Percentiles rank a stretch among this genome's conserved stretches.
Evolutionary conservation across 1,140 invertebrate genomes (phyloP).

Genomic region (Maconellicoccus hirsutus): DNA sequence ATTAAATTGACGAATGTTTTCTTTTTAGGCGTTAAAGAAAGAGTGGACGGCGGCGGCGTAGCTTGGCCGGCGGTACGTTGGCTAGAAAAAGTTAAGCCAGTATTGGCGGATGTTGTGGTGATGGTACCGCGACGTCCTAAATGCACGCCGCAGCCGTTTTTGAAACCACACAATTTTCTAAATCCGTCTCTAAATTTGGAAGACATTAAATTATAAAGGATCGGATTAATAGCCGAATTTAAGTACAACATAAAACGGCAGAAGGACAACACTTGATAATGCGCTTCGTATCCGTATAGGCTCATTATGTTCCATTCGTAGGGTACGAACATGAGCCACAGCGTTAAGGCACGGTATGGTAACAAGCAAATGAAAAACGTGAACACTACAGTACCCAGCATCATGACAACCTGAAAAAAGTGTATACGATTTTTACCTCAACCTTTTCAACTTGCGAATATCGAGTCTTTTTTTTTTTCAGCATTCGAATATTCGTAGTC

Average conservation of each 20-base stretch:
- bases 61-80: background rate
- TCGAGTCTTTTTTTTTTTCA: too few species aligned
- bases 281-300: conserved; percentile 53
- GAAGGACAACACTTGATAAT: conserved; percentile 67
- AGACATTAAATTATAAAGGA: conserved; percentile 73
- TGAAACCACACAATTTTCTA: conserved; percentile 45
- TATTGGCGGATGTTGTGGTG: conserved; percentile 26
- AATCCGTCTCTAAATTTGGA: conserved; percentile 72
- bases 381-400: conserved; percentile 70
- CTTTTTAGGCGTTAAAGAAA: background rate
- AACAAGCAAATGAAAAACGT: conserved; percentile 77
- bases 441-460: too few species aligned
- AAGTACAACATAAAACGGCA: conserved; percentile 73
- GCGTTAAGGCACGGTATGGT: conserved; percentile 67
- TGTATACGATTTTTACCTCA: too few species aligned
- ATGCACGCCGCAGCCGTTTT: conserved; percentile 24
- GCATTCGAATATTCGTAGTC: too few species aligned
- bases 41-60: background rate
- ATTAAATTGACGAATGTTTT: conserved; percentile 5
- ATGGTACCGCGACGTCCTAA: conserved; percentile 26
- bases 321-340: conserved; percentile 62
- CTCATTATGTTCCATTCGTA: conserved; percentile 40
- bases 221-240: conserved; percentile 72
- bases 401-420: conserved; percentile 57
- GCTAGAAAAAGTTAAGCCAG: background rate